Evolutionary conservation across 2,888 invertebrate species (phyloP), one percentile per base, ranked within the genome.

Genomic region (Pomacea canaliculata): DNA sequence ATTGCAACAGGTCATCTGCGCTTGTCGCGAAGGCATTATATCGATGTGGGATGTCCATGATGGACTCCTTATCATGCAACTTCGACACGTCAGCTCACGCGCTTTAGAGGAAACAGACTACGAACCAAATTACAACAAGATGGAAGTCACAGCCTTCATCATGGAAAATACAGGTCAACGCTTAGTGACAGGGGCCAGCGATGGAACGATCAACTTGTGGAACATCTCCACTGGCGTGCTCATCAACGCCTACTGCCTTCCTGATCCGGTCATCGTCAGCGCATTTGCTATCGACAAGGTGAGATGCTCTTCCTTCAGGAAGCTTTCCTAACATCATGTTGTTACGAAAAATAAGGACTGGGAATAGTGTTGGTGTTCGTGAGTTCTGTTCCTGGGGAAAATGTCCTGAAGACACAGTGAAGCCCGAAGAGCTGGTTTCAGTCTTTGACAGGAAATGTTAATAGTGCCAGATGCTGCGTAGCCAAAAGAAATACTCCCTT

Each of bases 1-100:
- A 51, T 51, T 51, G 51, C 51, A 56, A 56, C 74, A 79, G 82
- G 16, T 79, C 78, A 93, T 96, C 76, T 95, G 95, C 0, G 95
- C 94, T 74, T 95, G 96, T 76, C 91, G 94, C 89, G 96, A 95
- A 87, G 95, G 96, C 81, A 94, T 93, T 80, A 95, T 96, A 77
- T 95, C 95, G 83, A 94, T 95, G 46, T 96, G 96, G 96, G 94
- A 96, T 89, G 94, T 95, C 0, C 93, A 94, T 90, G 93, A 93
- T 68, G 95, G 96, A 7, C 70, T 60, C 7, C 68, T 70, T 92
- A 60, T 78, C 23, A 76, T 78, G 78, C 76, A 72, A 70, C 78
- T 78, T 51, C 76, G 93, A 93, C 86, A 93, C 80, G 23, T 46
- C 69, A 74, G 74, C 51, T 60, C 69, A 7, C 62, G 63, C 37